These are phyloP conservation scores for Trichechus manatus DNA, from an alignment of 2,113 vertebrate species.

Conservation along the genomic window DNA sequence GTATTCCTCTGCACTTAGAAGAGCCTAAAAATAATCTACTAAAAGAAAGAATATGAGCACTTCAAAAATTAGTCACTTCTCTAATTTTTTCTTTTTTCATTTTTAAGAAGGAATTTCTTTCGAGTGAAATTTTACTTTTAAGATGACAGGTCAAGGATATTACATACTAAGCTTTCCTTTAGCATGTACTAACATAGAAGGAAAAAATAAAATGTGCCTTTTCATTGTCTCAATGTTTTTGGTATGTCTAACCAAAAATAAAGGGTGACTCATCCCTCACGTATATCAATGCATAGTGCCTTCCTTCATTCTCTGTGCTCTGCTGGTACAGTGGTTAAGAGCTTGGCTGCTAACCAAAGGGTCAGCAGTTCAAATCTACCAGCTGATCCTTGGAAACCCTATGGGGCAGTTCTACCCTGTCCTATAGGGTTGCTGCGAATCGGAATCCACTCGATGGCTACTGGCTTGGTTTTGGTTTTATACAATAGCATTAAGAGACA, in stretches of 20 bases:
- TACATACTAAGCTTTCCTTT: not conserved
- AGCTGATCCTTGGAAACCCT: too few species aligned
- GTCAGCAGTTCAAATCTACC: too few species aligned
- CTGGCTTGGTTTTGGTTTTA: not conserved
- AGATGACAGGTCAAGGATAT: slow-evolving; percentile 55
- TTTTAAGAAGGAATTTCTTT: slow-evolving; percentile 58
- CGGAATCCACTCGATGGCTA: too few species aligned
- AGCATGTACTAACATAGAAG: not conserved
- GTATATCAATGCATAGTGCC: not conserved
- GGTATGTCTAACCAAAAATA: not conserved
- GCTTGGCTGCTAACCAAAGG: too few species aligned
- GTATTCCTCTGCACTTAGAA: slow-evolving; percentile 3
- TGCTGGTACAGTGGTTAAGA: not conserved
- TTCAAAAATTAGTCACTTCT: slow-evolving; percentile 72
- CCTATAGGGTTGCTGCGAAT: too few species aligned
- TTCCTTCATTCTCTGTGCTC: not conserved
- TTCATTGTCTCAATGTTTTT: not conserved
- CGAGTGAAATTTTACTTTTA: slow-evolving; percentile 68
- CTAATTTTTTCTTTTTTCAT: slow-evolving; percentile 33
- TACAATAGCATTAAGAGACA: not conserved
- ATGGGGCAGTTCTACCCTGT: too few species aligned
- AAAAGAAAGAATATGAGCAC: slow-evolving; percentile 45
- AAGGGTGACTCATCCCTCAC: not conserved
- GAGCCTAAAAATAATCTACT: slow-evolving; percentile 68
- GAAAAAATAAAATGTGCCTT: slow-evolving; percentile 33